Conservation (phyloP, 23 tunicate species). For the Styela clava region DNA sequence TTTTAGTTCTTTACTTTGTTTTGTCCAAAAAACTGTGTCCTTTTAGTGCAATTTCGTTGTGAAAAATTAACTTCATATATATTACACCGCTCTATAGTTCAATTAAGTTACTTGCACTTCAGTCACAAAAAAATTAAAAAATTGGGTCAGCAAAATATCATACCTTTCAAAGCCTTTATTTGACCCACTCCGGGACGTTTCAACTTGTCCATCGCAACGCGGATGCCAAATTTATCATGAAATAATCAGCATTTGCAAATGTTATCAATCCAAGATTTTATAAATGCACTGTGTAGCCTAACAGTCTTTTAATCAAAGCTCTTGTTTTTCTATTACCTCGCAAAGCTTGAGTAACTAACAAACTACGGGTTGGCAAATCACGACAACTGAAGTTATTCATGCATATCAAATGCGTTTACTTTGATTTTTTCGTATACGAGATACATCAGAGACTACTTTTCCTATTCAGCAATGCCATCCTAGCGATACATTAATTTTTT, state of each 20-base stretch:
- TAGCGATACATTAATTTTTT: background rate
- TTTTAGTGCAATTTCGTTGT: too few relatives aligned
- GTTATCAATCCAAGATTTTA: too few relatives aligned
- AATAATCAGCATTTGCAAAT: background rate
- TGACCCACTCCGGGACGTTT: constrained; percentile 31
- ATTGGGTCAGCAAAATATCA: background rate
- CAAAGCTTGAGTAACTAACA: background rate
- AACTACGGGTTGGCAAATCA: background rate
- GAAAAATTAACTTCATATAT: too few relatives aligned
- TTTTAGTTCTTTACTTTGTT: too few relatives aligned
- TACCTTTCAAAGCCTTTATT: constrained; percentile 31
- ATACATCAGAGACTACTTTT: background rate
- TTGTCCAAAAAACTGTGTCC: too few relatives aligned
- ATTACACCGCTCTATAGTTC: too few relatives aligned
- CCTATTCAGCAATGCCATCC: background rate
- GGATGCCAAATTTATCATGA: background rate
- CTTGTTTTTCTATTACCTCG: too few relatives aligned
- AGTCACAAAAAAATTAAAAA: too few relatives aligned
- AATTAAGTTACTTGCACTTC: too few relatives aligned
- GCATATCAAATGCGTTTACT: background rate
- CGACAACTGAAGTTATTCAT: background rate
- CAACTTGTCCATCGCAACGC: constrained; percentile 34
- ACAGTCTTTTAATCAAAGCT: too few relatives aligned
- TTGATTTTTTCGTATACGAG: background rate
- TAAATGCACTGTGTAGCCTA: too few relatives aligned